These are phyloP conservation scores for Mimachlamys varia DNA, from an alignment of 2,888 invertebrate species.

Conservation along the genomic window DNA sequence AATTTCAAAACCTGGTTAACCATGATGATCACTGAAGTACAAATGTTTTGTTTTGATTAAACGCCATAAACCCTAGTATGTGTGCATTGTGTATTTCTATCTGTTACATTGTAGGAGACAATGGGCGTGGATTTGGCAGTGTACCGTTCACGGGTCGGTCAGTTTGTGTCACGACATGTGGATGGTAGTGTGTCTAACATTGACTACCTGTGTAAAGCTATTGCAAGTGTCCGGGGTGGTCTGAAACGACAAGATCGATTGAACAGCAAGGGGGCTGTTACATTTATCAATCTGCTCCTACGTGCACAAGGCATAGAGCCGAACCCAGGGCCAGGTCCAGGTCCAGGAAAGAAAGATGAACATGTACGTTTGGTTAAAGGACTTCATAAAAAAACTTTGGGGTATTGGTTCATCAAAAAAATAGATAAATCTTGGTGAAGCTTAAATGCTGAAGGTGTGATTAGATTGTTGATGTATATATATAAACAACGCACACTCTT, in stretches of 20 bases:
- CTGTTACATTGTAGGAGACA: background rate
- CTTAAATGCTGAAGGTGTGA: background rate
- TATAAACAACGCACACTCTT: too few species aligned
- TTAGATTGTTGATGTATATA: too few species aligned
- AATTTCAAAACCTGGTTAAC: too few species aligned
- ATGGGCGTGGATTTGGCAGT: constrained; percentile 25
- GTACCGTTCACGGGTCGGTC: background rate
- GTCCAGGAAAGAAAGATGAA: background rate
- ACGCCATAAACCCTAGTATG: too few species aligned
- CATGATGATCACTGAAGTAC: too few species aligned
- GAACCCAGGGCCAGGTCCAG: constrained; percentile 8
- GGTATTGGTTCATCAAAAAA: background rate
- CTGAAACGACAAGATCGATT: background rate
- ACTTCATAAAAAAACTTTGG: too few species aligned
- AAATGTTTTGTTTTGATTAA: too few species aligned
- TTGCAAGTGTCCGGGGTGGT: background rate
- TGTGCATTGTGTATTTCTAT: too few species aligned
- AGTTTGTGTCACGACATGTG: background rate
- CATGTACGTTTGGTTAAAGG: too few species aligned
- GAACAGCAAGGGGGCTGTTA: background rate
- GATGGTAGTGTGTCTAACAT: background rate
- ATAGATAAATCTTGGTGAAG: background rate
- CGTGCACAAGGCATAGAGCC: background rate
- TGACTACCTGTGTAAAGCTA: background rate
- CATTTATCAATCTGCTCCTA: background rate